Base-by-base conservation (phyloP, 23 tunicate species). In the Trididemnum nubilum region DNA sequence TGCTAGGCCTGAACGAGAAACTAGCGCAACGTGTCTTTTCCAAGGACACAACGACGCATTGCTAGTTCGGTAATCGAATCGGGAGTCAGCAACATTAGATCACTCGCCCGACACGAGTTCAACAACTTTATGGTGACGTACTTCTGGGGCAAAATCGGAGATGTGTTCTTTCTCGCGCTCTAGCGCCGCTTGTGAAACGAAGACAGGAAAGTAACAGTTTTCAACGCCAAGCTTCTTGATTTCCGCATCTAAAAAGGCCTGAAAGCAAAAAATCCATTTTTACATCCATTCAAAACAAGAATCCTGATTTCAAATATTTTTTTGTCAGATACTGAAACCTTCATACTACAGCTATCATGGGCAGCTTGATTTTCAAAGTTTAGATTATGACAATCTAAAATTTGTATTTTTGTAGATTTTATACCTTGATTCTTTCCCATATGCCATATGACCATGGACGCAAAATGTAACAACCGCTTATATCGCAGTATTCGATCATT, bases 131-230 rank as follows among this genome's bases (percentile, higher is more conserved):
- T 44, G 54, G 9, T 9, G 54, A 44, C 57, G 25, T 73, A 92
- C 99, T 87, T 96, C 99, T 0, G 99, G 99, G 24, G 99, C 99
- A 38, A 96, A 96, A 51, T 96, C 99, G n/a, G 63, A 94, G 23
- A 96, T 96, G 85, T 96, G 99, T 34, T 96, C 96, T 54, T 96
- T 91, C 37, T 96, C 99, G 27, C 96, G 82, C 64, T 96, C 94
- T 29, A 96, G 84, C 33, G 99, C 99, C 31, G 97, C 92, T 84
- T 96, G 90, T 5, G 99, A 91, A 38, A 96, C 99, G 80, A 96
- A 96, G 59, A 96, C 90, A 1, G 99, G 99, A 50, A 96, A 96
- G 81, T 96, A 96, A 52, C 88, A 87, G 61, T 96, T 96, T 70
- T 96, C 94, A 3, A 96, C 99, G 37, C 99, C 99, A 31, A 96